Conservation (phyloP, 2,888 invertebrate species). For the Leptinotarsa rubiginosa region DNA sequence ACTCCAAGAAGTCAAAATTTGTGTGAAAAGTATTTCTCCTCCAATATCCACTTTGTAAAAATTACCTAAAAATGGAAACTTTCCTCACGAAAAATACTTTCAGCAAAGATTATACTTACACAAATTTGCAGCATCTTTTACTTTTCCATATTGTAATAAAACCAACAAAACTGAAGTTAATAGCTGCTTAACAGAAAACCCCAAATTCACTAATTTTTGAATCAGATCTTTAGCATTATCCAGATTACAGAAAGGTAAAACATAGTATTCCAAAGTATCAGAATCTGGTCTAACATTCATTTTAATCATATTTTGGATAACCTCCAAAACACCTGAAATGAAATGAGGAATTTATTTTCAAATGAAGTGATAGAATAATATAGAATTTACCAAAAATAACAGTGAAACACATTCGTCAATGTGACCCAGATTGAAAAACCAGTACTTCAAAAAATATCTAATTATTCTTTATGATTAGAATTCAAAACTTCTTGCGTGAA, state of each 20-base stretch:
- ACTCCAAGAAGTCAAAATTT: constrained; percentile 68
- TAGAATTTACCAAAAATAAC: too few species aligned
- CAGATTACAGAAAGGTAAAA: constrained; percentile 70
- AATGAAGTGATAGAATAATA: too few species aligned
- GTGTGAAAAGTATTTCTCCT: constrained; percentile 66
- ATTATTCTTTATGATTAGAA: too few species aligned
- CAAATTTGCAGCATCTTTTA: constrained; percentile 66
- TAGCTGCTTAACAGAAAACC: constrained; percentile 63
- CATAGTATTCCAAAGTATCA: constrained; percentile 70
- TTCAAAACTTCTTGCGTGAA: too few species aligned
- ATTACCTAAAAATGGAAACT: constrained; percentile 27
- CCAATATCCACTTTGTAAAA: constrained; percentile 68
- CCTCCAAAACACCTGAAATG: constrained; percentile 68
- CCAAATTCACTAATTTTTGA: constrained; percentile 68
- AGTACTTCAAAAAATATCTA: not conserved
- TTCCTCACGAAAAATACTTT: not conserved
- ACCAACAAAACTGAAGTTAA: constrained; percentile 69
- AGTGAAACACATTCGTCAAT: too few species aligned
- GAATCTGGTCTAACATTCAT: constrained; percentile 71
- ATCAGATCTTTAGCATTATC: constrained; percentile 68
- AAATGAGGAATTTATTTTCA: not conserved
- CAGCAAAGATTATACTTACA: constrained; percentile 63
- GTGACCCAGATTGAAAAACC: too few species aligned
- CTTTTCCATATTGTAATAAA: constrained; percentile 58
- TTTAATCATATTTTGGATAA: constrained; percentile 69